Base-by-base conservation (phyloP, 2,113 vertebrate genomes). In the Chaetodon trifascialis region DNA sequence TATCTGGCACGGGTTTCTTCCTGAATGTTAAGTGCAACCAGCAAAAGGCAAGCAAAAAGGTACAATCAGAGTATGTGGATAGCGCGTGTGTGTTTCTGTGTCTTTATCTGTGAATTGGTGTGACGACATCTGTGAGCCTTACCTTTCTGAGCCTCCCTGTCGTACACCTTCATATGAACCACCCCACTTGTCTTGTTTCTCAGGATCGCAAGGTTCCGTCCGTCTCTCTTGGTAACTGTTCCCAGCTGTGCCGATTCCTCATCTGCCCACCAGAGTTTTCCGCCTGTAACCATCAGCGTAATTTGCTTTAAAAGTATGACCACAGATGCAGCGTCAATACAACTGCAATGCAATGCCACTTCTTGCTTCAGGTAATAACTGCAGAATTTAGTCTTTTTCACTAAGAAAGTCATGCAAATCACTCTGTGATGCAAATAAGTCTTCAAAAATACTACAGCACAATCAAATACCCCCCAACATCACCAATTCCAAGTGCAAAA, bases 251-350 rank as follows among this genome's bases (percentile, higher is more conserved):
- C 97, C 38, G 96, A 95, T 64, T 97, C 97, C 82, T 99, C 98
- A 76, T 99, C 97, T 55, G 98, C 97, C 98, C 98, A 99, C 98
- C 98, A 99, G 7, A 99, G 94, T 85, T 98, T 98, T 66, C 96
- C 96, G 90, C 97, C 98, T 99, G 93, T 79, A 94, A 94, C 84
- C 88, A 86, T 30, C 25, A 83, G 79, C 25, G 52, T 42, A 15
- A 69, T 56, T 36, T 71, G 47, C 0, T 73, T 23, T 15, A 51
- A 55, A 62, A 73, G n/a, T 46, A 19, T 17, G 4, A 21, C 54
- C 2, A 6, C 11, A 64, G 11, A 52, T 46, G 3, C 11, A 71
- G 12, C 25, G 46, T 77, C 15, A 69, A 4, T 44, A 7, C 46
- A 63, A 69, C 1, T 46, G 19, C 40, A 74, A 11, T 54, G 14